These are phyloP conservation scores for Sander vitreus DNA, from an alignment of 2,113 vertebrate genomes.

Conservation along the genomic window DNA sequence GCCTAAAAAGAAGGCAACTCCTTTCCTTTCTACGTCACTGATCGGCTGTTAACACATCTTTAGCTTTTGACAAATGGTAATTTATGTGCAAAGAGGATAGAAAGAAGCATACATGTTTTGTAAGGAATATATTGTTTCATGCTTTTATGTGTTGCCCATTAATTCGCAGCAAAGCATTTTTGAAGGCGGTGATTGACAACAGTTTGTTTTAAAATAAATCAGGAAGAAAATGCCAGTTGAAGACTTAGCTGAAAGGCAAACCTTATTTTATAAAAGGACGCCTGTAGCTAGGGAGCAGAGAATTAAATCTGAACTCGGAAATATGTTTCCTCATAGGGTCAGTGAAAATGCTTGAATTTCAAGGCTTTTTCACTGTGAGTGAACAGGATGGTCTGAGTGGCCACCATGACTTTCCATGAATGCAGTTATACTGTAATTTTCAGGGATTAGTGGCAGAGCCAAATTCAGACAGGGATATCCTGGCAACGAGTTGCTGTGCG, in stretches of 20 bases:
- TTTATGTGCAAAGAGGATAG: constrained; percentile 10
- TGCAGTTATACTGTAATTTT: constrained; percentile 81
- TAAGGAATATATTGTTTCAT: neutral
- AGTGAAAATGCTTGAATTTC: constrained; percentile 52
- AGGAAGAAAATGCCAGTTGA: neutral
- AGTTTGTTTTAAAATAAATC: constrained; percentile 29
- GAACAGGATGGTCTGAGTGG: constrained; percentile 46
- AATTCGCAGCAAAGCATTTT: neutral
- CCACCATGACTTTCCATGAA: constrained; percentile 72
- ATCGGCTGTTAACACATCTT: constrained; percentile 10
- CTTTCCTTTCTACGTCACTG: constrained; percentile 34
- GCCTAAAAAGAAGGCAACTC: constrained; percentile 38
- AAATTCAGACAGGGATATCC: constrained; percentile 67
- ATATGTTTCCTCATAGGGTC: constrained; percentile 39
- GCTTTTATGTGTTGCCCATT: neutral
- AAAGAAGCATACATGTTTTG: neutral
- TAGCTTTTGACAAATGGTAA: constrained; percentile 35
- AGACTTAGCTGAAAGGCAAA: constrained; percentile 8
- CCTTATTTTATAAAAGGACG: constrained; percentile 3
- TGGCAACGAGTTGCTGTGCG: constrained; percentile 54
- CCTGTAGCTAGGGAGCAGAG: constrained; percentile 8
- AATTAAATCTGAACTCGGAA: constrained; percentile 42
- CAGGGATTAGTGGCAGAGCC: constrained; percentile 78
- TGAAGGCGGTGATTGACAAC: neutral
- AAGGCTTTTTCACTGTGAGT: constrained; percentile 33